A percentile compares a stretch with the other conserved stretches of the same genome.
Conservation (phyloP, 2,797 vertebrate genomes). For the Psittacula derbiana region DNA sequence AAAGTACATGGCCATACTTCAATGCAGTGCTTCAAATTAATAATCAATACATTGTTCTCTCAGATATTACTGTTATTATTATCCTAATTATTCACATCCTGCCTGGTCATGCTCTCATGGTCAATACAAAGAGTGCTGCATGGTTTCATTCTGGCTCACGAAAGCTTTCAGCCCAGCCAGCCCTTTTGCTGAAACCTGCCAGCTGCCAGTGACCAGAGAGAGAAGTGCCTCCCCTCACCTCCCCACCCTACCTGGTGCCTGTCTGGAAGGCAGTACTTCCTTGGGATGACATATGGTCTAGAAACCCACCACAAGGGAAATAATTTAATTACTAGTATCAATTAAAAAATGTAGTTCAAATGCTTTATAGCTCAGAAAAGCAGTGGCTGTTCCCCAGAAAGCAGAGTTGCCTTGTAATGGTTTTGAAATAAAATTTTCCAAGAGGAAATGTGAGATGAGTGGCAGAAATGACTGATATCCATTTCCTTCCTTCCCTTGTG, state of each 20-base stretch:
- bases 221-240: neutral
- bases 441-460: neutral
- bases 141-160: neutral
- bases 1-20: neutral
- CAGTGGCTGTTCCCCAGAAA: neutral
- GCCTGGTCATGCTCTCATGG: neutral
- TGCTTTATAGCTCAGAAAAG: neutral
- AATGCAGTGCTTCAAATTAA: neutral
- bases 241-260: neutral
- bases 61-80: neutral
- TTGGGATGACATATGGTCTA: neutral
- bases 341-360: neutral
- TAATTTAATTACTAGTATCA: neutral
- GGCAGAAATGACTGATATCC: neutral
- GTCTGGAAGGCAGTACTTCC: neutral
- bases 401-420: neutral
- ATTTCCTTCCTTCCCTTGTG: neutral
- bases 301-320: neutral
- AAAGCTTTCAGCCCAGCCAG: neutral
- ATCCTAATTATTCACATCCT: neutral
- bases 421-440: neutral
- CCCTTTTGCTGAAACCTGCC: neutral
- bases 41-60: neutral
- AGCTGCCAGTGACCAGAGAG: neutral
- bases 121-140: neutral